A percentile compares a stretch with the other conserved stretches of the same genome.
These are phyloP conservation scores for Chrysolina oricalcia DNA, from an alignment of 2,888 invertebrate genomes.

Conservation along the genomic window DNA sequence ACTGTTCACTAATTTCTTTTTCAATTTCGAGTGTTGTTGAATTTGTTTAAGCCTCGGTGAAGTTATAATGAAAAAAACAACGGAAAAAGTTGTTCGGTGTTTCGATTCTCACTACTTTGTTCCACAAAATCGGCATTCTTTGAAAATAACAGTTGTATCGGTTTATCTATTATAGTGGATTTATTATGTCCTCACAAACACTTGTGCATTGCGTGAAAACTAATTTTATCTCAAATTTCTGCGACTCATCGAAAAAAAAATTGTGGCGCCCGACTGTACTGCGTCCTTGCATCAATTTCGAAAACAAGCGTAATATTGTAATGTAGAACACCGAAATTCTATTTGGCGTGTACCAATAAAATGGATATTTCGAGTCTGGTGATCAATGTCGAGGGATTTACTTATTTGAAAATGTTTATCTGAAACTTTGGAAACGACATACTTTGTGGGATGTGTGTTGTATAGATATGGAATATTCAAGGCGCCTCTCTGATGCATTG, in stretches of 20 bases:
- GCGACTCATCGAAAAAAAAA: background rate
- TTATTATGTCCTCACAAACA: background rate
- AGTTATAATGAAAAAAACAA: too few species aligned
- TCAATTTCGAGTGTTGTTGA: too few species aligned
- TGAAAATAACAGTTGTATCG: background rate
- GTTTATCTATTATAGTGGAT: background rate
- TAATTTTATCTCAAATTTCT: conserved; percentile 11
- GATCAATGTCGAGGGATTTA: background rate
- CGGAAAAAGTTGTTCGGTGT: too few species aligned
- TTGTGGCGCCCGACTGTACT: conserved; percentile 6
- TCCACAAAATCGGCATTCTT: too few species aligned
- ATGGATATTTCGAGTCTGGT: background rate
- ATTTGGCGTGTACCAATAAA: background rate
- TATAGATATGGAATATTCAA: background rate
- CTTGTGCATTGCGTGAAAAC: background rate
- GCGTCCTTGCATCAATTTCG: conserved; percentile 7
- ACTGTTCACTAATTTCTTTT: too few species aligned
- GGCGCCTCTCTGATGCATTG: background rate
- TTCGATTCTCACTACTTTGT: too few species aligned
- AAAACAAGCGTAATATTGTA: conserved; percentile 21
- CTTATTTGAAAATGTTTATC: background rate
- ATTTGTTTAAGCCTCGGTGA: too few species aligned
- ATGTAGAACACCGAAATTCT: background rate
- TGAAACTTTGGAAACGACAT: background rate
- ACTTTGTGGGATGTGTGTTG: background rate